Percentiles rank a stretch among this genome's conserved stretches.
Conservation (phyloP, 1,140 invertebrate species). For the Bombyx mori region ASM3026992v2 NC_085120.1:3235001-3235500, state of each 20-base stretch:
- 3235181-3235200: too few relatives aligned
- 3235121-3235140: too few relatives aligned
- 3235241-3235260: slow-evolving; percentile 38
- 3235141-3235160: too few relatives aligned
- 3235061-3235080: too few relatives aligned
- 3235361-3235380: slow-evolving; percentile 43
- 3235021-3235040: too few relatives aligned
- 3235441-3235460: slow-evolving; percentile 3
- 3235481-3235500: not conserved
- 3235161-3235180: too few relatives aligned
- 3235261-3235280: slow-evolving; percentile 63
- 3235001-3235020: too few relatives aligned
- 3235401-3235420: slow-evolving; percentile 30
- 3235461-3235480: not conserved
- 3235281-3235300: slow-evolving; percentile 66
- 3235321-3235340: slow-evolving; percentile 16
- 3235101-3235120: too few relatives aligned
- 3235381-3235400: slow-evolving; percentile 51
- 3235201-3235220: too few relatives aligned
- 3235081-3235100: too few relatives aligned
- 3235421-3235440: slow-evolving; percentile 24
- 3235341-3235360: slow-evolving; percentile 14
- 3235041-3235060: too few relatives aligned
- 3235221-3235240: slow-evolving; percentile 11
- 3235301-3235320: slow-evolving; percentile 60